Evolutionary conservation across 1,140 invertebrate genomes (phyloP), one percentile per base, ranked within the genome.

Genomic region (Saxidomus purpurata): DNA sequence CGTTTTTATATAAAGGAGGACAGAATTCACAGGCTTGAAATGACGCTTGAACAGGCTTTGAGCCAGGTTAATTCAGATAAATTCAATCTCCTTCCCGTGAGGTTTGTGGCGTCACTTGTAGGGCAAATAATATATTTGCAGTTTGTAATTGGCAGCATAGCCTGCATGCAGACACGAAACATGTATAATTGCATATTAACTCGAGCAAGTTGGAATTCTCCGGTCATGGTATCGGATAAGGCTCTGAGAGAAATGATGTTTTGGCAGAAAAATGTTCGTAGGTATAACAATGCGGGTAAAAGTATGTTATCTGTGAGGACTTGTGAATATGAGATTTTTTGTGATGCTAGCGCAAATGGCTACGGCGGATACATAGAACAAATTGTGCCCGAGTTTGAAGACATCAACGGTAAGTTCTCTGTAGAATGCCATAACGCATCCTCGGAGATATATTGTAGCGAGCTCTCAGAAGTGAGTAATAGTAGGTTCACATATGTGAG

Each of bases 41-140:
- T 0, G 0, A 38, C 17, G 31, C 15, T 63, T 8, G 38, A 77
- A 19, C 25, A 6, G 38, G 25, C 34, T 31, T 40, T 90, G 9
- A 22, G 17, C 0, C 4, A 49, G 1, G 1, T 74, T 34, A 36
- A 74, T 9, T 9, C 3, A 6, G 25, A 25, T 22, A 59, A 36
- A 38, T 22, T 43, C 15, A 25, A 22, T n/a, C 2, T 76, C 9
- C 2, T 59, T 15, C 34, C 28, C 1, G 79, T 82, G 0, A 43
- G 43, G 17, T 2, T 13, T n/a, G 34, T 87, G 43, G 85, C 85
- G 0, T 34, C 34, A 1, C 28, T 87, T 43, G 34, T 80, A 6
- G 85, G 85, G 6, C 49, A 79, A 4, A 63, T 87, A 4, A 80
- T 87, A 43, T 87, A 71, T 1, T 52, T 80, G n/a, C 74, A 87